Evolutionary conservation across 2,888 invertebrate genomes (phyloP).

Genomic region (Acleris laterana): DNA sequence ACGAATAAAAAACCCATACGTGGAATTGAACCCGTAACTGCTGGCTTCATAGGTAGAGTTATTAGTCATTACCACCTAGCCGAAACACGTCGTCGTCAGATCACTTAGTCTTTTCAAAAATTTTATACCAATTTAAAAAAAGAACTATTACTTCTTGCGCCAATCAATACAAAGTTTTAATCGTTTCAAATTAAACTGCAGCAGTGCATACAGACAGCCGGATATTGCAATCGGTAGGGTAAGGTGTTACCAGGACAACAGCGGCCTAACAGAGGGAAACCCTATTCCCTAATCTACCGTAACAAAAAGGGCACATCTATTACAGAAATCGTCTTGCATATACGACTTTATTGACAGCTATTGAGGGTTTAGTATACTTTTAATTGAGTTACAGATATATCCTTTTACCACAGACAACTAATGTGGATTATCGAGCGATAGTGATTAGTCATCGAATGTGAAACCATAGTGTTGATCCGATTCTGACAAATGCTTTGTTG

Average conservation of each 20-base stretch:
- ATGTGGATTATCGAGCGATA: slow-evolving; percentile 38
- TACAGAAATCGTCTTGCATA: too few relatives aligned
- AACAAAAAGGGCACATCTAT: too few relatives aligned
- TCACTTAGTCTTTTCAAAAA: too few relatives aligned
- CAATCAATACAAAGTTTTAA: slow-evolving; percentile 25
- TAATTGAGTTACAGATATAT: too few relatives aligned
- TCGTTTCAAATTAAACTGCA: slow-evolving; percentile 35
- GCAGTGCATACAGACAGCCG: slow-evolving; percentile 58
- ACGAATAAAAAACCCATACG: too few relatives aligned
- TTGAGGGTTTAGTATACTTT: too few relatives aligned
- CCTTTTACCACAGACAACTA: slow-evolving; percentile 29
- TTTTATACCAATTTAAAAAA: not conserved
- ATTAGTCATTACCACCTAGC: too few relatives aligned
- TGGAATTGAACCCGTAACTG: too few relatives aligned
- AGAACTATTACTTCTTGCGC: not conserved
- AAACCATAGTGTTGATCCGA: slow-evolving; percentile 33
- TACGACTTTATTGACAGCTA: too few relatives aligned
- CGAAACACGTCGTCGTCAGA: too few relatives aligned
- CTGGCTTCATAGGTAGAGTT: too few relatives aligned
- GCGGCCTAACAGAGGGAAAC: slow-evolving; percentile 73
- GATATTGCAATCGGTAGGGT: slow-evolving; percentile 66
- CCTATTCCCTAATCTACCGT: slow-evolving; percentile 39
- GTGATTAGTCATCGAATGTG: slow-evolving; percentile 44
- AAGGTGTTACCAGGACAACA: slow-evolving; percentile 72
- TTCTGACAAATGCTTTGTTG: slow-evolving; percentile 14